phyloP scores from a whole-genome alignment of 64 coral and sea anemone species.

The Actinia tenebrosa region DNA sequence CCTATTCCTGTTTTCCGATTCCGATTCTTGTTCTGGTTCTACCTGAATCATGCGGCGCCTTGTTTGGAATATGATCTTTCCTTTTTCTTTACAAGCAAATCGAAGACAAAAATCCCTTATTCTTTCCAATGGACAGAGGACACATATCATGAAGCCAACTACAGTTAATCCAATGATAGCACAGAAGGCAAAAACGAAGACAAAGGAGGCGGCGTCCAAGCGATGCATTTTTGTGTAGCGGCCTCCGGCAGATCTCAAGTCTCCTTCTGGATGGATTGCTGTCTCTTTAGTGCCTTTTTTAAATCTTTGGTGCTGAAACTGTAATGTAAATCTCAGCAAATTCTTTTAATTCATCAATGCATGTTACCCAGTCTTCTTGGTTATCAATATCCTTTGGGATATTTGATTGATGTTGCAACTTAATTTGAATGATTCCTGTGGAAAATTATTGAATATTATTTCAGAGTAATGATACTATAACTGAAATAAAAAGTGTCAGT shows the following conservation, averaged over 20 bases:
- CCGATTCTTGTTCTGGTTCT: not conserved
- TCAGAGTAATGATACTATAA: too few species aligned
- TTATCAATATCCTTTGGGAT: too few species aligned
- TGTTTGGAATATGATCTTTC: not conserved
- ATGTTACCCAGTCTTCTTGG: too few species aligned
- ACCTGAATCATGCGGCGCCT: not conserved
- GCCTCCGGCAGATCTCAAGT: not conserved
- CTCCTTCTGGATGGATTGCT: too few species aligned
- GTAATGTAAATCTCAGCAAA: too few species aligned
- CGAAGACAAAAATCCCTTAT: not conserved
- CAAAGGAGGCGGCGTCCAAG: not conserved
- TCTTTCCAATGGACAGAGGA: not conserved
- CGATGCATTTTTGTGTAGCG: not conserved
- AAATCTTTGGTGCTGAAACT: too few species aligned
- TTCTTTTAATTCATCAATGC: too few species aligned
- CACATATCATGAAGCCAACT: not conserved
- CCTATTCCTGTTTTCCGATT: not conserved
- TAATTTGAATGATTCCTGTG: too few species aligned
- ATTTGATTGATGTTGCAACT: too few species aligned
- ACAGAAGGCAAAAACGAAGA: not conserved
- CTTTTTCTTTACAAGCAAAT: constrained; percentile 11
- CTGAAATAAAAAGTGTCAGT: too few species aligned
- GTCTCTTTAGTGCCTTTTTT: too few species aligned
- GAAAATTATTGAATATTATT: too few species aligned
- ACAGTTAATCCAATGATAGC: not conserved